Conservation (phyloP, 2,888 invertebrate species). For the Cryptosula pallasiana region DNA sequence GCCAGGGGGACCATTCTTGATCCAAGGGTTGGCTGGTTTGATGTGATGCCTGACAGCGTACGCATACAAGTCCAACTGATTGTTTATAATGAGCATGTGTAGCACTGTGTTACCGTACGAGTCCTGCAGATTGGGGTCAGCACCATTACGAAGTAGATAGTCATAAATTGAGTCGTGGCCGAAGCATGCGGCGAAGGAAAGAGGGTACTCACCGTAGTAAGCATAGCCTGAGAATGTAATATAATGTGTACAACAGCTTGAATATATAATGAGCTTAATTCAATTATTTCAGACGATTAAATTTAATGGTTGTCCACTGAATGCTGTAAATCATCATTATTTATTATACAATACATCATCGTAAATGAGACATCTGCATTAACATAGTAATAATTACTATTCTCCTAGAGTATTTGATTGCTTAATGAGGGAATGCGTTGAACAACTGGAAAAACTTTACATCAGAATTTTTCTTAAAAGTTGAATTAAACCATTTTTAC, state of each 20-base stretch:
- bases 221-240: constrained; percentile 69
- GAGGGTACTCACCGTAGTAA: constrained; percentile 92
- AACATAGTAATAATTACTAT: background rate
- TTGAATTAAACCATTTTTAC: too few relatives aligned
- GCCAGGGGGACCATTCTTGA: constrained; percentile 62
- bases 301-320: background rate
- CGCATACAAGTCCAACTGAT: constrained; percentile 96
- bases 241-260: too few relatives aligned
- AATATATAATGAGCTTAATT: too few relatives aligned
- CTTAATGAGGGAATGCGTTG: too few relatives aligned
- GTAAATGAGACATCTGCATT: background rate
- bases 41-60: constrained; percentile 88
- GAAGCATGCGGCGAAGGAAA: constrained; percentile 96
- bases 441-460: too few relatives aligned
- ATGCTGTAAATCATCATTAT: background rate
- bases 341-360: background rate
- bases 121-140: constrained; percentile 92
- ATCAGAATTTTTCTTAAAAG: too few relatives aligned
- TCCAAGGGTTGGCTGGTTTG: constrained; percentile 73
- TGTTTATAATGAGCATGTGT: constrained; percentile 98
- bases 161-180: constrained; percentile 97
- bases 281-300: too few relatives aligned
- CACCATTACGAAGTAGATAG: constrained; percentile 80
- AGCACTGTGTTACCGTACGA: constrained; percentile 95
- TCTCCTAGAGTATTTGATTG: too few relatives aligned